Base-by-base conservation (phyloP, 2,888 invertebrate species). In the Laspeyria flexula region DNA sequence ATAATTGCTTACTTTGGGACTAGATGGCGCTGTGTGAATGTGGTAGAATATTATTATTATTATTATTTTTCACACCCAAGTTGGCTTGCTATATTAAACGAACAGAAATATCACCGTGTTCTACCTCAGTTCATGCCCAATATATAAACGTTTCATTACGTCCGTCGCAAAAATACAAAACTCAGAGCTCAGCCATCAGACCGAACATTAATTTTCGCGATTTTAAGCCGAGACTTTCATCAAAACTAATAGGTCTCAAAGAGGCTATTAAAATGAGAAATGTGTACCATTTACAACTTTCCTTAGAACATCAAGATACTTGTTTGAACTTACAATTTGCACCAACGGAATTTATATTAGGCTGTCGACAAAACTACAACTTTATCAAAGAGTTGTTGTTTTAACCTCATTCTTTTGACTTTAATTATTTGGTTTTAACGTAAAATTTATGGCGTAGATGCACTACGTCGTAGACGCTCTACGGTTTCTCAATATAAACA, bases 261-360 rank as follows among this genome's bases (percentile, higher is more conserved):
- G 52, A 53, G 52, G 50, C 52, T 42, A 52, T 67, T 69, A 65
- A 65, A 62, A 54, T 69, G 70, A 69, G 48, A 62, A 69, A 61
- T 59, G 47, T 39, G 16, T 40, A 48, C 33, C 59, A 65, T 62
- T 62, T 54, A 35, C 42, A 60, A 64, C 48, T 55, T 67, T 55
- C 23, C 27, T 50, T 40, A 31, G 15, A 30, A 7, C 10, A 45
- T 23, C n/a, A 16, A 23, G 38, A 40, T 33, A 40, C n/a, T 37
- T 43, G 27, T 34, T 30, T 35, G 7, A 43, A 53, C 25, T 18
- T 31, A 35, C 33, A 40, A 30, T 45, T 15, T 45, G 44, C 48
- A 43, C 27, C 16, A 21, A 21, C 13, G 29, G 23, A 39, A 49
- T 50, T 59, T 51, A 43, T 35, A 45, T 23, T 48, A 37, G 25